phyloP scores from a whole-genome alignment of 2,888 invertebrate species.

The Drosophila eohydei region DNA sequence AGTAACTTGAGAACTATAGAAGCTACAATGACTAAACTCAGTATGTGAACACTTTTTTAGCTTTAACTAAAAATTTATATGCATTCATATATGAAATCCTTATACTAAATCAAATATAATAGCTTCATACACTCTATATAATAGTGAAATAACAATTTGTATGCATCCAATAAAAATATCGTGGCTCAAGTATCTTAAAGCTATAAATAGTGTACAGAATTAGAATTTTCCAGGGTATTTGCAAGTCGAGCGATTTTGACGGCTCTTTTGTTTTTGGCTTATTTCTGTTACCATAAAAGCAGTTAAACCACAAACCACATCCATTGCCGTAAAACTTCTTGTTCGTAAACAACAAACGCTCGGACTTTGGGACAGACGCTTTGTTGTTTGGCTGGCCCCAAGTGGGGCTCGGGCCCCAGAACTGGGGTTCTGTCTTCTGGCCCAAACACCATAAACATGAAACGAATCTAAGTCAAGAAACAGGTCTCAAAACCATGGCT shows the following conservation, averaged over 20 bases:
- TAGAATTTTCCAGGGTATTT: constrained; percentile 12
- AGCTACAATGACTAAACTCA: not conserved
- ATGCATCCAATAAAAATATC: not conserved
- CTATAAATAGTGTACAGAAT: not conserved
- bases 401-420: constrained; percentile 31
- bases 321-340: constrained; percentile 80
- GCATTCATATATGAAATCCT: not conserved
- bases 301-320: constrained; percentile 81
- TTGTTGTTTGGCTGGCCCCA: constrained; percentile 80
- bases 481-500: constrained; percentile 62
- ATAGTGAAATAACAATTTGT: not conserved
- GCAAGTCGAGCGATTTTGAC: not conserved
- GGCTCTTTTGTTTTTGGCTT: constrained; percentile 21
- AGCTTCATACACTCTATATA: not conserved
- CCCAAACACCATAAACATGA: constrained; percentile 79
- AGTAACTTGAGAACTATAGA: no score
- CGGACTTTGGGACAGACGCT: constrained; percentile 63
- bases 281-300: constrained; percentile 76
- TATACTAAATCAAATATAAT: not conserved
- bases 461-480: constrained; percentile 80
- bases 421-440: constrained; percentile 68
- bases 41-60: not conserved
- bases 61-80: not conserved
- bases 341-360: constrained; percentile 68
- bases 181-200: not conserved